phyloP scores from a whole-genome alignment of 1,140 invertebrate genomes.

The Pantala flavescens region DNA sequence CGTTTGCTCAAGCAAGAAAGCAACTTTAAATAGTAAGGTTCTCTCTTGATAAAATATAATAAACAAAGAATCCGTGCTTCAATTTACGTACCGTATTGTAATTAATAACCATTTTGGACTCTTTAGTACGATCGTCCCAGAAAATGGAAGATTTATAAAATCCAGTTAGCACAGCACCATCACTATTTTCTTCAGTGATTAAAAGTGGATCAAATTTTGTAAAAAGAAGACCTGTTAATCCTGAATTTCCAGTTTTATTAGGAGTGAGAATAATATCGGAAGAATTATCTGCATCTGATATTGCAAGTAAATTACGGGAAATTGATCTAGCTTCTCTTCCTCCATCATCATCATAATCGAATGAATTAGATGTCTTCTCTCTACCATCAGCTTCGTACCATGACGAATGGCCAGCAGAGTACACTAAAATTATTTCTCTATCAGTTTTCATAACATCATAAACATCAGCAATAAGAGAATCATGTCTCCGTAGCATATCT shows the following conservation, averaged over 20 bases:
- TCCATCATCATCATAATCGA: not conserved
- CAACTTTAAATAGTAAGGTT: no score
- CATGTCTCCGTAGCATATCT: constrained; percentile 14
- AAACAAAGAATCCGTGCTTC: no score
- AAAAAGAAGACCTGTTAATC: not conserved
- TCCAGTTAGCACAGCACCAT: no score
- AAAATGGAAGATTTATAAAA: no score
- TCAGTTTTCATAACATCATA: not conserved
- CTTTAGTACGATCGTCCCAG: no score
- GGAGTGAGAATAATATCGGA: not conserved
- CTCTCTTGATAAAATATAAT: no score
- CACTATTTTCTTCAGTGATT: no score
- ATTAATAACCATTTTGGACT: no score
- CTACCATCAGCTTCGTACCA: not conserved
- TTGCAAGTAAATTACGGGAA: not conserved
- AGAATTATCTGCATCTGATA: not conserved
- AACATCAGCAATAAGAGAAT: not conserved
- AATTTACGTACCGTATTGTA: no score
- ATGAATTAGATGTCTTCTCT: not conserved
- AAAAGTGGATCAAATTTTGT: no score
- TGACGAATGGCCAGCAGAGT: not conserved
- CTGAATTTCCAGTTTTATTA: not conserved
- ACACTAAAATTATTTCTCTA: not conserved
- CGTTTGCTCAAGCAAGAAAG: no score
- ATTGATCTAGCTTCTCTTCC: not conserved